A percentile compares a stretch with the other conserved stretches of the same genome.
Evolutionary conservation across 2,113 vertebrate genomes (phyloP).

Genomic region (Ranitomeya variabilis): DNA sequence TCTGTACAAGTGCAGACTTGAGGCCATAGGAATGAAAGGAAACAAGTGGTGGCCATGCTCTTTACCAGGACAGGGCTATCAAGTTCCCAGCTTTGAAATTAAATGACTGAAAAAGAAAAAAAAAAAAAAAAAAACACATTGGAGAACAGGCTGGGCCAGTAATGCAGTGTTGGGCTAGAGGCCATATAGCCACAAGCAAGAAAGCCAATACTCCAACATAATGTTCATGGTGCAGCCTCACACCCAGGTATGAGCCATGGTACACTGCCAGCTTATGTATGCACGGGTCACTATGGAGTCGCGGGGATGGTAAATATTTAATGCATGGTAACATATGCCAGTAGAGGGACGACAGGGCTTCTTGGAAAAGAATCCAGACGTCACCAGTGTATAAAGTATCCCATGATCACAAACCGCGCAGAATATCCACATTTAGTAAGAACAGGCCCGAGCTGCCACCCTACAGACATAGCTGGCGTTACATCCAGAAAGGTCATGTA

Average conservation of each 20-base stretch:
- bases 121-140: background rate
- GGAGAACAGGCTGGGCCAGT: background rate
- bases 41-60: too few species aligned
- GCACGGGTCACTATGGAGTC: background rate
- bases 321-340: background rate
- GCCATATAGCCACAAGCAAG: conserved; percentile 14
- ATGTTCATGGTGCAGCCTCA: background rate
- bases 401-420: too few species aligned
- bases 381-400: background rate
- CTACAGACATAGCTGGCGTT: background rate
- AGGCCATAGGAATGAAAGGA: too few species aligned
- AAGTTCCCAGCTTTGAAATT: background rate
- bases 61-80: background rate
- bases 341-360: background rate
- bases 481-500: background rate
- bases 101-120: background rate
- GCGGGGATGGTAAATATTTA: background rate
- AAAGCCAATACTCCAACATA: background rate
- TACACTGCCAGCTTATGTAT: background rate
- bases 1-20: too few species aligned
- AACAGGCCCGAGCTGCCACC: conserved; percentile 1
- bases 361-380: conserved; percentile 1
- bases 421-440: background rate
- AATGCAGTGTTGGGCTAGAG: conserved; percentile 9
- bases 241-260: too few species aligned